phyloP scores from a whole-genome alignment of 2,797 vertebrate species.

The Onychomys leucogaster region DNA sequence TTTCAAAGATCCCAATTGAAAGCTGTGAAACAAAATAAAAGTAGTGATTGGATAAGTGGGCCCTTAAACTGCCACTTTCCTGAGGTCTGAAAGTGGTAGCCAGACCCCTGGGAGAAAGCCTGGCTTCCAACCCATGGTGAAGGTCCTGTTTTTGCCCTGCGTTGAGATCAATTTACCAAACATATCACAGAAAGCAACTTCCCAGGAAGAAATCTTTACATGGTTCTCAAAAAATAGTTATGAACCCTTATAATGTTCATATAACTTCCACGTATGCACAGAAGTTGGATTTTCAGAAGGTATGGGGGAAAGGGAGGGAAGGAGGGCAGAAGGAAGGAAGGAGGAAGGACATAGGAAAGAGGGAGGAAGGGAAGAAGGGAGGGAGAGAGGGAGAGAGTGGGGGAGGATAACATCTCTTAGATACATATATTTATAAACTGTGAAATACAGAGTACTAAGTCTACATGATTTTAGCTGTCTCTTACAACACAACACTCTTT shows the following conservation, averaged over 20 bases:
- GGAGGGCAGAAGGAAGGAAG: not conserved
- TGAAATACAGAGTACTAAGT: not conserved
- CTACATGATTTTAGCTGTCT: not conserved
- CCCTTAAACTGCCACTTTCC: constrained; percentile 29
- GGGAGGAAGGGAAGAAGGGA: not conserved
- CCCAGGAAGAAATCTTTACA: not conserved
- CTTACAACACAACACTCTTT: not conserved
- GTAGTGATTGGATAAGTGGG: constrained; percentile 34
- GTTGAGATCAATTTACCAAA: not conserved
- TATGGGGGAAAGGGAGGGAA: not conserved
- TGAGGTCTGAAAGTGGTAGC: not conserved
- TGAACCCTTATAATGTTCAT: not conserved
- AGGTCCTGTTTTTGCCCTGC: constrained; percentile 10
- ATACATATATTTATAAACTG: not conserved
- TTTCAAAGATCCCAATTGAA: not conserved
- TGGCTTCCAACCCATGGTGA: not conserved
- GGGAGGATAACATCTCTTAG: not conserved
- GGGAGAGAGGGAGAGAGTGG: not conserved
- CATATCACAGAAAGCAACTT: not conserved
- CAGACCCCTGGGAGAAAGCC: not conserved
- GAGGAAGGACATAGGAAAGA: too few relatives aligned
- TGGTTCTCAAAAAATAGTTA: constrained; percentile 31
- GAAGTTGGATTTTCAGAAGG: constrained; percentile 42
- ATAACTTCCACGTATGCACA: constrained; percentile 8
- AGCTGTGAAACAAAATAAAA: constrained; percentile 64